Conservation (phyloP, 37 sponge, comb jelly and placozoan genomes). For the Tethya wilhelma region DNA sequence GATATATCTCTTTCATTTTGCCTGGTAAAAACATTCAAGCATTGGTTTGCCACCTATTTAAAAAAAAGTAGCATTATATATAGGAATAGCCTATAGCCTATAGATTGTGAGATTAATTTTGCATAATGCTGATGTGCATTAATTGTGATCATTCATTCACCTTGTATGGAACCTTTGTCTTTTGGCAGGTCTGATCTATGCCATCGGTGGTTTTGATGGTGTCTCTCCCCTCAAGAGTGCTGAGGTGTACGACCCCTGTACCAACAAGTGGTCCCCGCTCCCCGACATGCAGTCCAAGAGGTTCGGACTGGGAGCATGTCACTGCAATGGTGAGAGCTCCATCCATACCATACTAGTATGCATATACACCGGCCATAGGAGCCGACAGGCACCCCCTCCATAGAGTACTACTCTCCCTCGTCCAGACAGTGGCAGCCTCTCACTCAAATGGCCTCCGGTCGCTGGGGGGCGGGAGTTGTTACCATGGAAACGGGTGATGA, state of each 20-base stretch:
- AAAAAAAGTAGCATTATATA: not conserved
- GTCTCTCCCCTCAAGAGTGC: conserved; percentile 57
- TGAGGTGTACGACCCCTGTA: conserved; percentile 41
- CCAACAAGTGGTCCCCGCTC: conserved; percentile 46
- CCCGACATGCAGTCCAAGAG: conserved; percentile 50
- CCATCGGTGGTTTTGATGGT: conserved; percentile 72
- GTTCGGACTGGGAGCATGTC: conserved; percentile 60
- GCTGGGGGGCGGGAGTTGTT: conserved; percentile 65
- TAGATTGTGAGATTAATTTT: not conserved
- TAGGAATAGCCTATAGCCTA: not conserved
- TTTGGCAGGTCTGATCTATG: conserved; percentile 54
- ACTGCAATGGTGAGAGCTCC: conserved; percentile 19
- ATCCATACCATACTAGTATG: too few species aligned
- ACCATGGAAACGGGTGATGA: conserved; percentile 9
- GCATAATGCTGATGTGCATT: not conserved
- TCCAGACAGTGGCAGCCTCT: conserved; percentile 42
- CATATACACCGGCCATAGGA: too few species aligned
- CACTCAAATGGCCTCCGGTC: conserved; percentile 47
- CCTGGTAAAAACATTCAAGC: too few species aligned
- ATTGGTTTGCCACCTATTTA: not conserved
- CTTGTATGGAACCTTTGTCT: not conserved
- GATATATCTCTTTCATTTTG: too few species aligned
- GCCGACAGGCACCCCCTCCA: conserved; percentile 40
- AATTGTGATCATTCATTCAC: not conserved
- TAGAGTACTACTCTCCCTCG: conserved; percentile 37